Conservation (phyloP, 1,140 invertebrate genomes). For the Plectrocnemia conspersa region DNA sequence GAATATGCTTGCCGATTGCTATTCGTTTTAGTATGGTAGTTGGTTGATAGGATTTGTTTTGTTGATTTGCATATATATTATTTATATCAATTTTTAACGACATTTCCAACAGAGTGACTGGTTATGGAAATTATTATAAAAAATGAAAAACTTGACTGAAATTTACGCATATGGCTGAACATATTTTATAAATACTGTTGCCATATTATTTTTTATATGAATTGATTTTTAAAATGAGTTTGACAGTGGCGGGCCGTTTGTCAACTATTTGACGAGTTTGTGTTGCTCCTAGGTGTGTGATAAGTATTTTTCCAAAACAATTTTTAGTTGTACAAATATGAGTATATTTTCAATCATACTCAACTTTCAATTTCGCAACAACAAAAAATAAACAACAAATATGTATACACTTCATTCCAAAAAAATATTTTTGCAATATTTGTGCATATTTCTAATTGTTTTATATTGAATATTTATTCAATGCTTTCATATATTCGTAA, state of each 20-base stretch:
- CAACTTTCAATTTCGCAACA: no score
- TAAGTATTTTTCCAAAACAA: no score
- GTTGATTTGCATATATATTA: slow-evolving; percentile 30
- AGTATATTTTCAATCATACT: no score
- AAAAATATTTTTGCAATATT: slow-evolving; percentile 7
- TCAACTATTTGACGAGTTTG: not conserved
- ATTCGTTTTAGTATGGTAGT: slow-evolving; percentile 52
- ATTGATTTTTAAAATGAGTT: no score
- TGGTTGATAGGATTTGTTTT: slow-evolving; percentile 37
- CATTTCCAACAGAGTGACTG: slow-evolving; percentile 49
- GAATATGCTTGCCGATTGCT: slow-evolving; percentile 45
- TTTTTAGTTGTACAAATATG: no score
- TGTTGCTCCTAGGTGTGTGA: not conserved
- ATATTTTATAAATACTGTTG: slow-evolving; percentile 35
- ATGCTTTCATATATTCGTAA: no score
- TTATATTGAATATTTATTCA: not conserved
- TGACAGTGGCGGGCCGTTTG: no score
- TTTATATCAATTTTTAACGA: slow-evolving; percentile 35
- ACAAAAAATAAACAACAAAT: no score
- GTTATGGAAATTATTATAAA: slow-evolving; percentile 14
- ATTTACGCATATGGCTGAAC: slow-evolving; percentile 29
- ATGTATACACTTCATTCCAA: slow-evolving; percentile 31
- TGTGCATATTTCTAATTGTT: not conserved
- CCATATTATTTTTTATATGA: slow-evolving; percentile 21
- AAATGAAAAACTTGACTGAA: no score